Percentiles rank a stretch among this genome's conserved stretches.
phyloP scores from a whole-genome alignment of 2,888 invertebrate genomes.

The Hesperia comma region DNA sequence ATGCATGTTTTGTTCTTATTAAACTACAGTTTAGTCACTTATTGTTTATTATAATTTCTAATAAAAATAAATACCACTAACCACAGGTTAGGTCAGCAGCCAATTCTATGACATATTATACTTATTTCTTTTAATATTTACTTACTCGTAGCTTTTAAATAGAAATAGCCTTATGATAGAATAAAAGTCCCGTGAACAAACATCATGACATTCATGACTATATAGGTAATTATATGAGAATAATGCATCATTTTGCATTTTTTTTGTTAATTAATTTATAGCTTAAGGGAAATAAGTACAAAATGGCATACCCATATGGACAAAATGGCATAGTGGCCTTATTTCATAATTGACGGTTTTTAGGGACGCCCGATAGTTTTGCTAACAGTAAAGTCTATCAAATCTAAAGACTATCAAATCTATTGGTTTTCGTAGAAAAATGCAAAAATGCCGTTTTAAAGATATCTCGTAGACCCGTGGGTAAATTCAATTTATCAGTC shows the following conservation, averaged over 20 bases:
- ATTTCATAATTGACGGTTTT: no score
- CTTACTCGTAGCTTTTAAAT: not conserved
- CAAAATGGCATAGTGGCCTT: no score
- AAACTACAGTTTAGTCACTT: not conserved
- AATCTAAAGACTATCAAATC: no score
- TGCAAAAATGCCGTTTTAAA: no score
- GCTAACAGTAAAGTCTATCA: no score
- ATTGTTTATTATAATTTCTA: conserved; percentile 2
- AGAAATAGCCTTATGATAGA: not conserved
- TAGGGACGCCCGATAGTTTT: no score
- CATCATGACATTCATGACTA: not conserved
- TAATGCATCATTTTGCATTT: not conserved
- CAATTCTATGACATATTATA: not conserved
- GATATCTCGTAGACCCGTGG: no score
- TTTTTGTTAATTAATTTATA: not conserved
- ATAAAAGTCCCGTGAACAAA: conserved; percentile 6
- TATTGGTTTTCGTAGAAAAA: no score
- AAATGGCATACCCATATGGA: no score
- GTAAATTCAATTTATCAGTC: not conserved
- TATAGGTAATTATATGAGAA: no score
- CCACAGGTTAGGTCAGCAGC: conserved; percentile 7
- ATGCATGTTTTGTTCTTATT: not conserved
- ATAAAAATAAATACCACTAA: not conserved
- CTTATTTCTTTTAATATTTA: not conserved
- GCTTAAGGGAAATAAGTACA: no score